Evolutionary conservation across 64 coral and sea anemone genomes (phyloP).

Genomic region (Actinia tenebrosa): DNA sequence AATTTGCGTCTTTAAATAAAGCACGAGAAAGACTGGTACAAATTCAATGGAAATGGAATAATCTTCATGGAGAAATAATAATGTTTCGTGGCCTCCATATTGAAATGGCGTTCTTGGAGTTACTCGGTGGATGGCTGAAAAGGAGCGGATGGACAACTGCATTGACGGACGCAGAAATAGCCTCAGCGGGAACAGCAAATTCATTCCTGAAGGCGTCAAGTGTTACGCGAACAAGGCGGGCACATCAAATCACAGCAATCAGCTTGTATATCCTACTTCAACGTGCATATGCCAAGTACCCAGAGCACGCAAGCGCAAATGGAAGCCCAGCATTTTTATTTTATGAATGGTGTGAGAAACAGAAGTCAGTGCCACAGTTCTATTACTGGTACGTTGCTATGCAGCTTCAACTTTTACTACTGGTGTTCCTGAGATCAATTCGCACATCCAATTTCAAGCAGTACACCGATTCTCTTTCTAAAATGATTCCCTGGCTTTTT

Average conservation of each 20-base stretch:
- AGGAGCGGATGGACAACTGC: constrained; percentile 22
- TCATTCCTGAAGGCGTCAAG: no score
- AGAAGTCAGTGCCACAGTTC: constrained; percentile 17
- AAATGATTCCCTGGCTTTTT: constrained; percentile 51
- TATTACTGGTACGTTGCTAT: constrained; percentile 25
- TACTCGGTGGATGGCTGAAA: constrained; percentile 27
- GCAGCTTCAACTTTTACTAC: constrained; percentile 5
- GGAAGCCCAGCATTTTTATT: not conserved
- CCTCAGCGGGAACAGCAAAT: not conserved
- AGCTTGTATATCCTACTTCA: no score
- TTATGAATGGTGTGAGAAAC: constrained; percentile 22
- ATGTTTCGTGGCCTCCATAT: constrained; percentile 38
- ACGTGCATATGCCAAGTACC: constrained; percentile 8
- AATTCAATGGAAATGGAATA: constrained; percentile 32
- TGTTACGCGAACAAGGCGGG: no score
- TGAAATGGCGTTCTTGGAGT: constrained; percentile 49
- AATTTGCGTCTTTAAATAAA: no score
- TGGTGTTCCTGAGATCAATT: constrained; percentile 22
- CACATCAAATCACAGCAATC: no score
- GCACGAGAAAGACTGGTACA: not conserved
- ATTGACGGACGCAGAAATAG: constrained; percentile 23
- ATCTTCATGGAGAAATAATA: constrained; percentile 25
- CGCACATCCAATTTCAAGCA: constrained; percentile 11
- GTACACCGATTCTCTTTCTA: constrained; percentile 6
- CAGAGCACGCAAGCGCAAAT: not conserved